These are phyloP conservation scores for Limanda limanda DNA, from an alignment of 2,113 vertebrate species.

Conservation along the genomic window DNA sequence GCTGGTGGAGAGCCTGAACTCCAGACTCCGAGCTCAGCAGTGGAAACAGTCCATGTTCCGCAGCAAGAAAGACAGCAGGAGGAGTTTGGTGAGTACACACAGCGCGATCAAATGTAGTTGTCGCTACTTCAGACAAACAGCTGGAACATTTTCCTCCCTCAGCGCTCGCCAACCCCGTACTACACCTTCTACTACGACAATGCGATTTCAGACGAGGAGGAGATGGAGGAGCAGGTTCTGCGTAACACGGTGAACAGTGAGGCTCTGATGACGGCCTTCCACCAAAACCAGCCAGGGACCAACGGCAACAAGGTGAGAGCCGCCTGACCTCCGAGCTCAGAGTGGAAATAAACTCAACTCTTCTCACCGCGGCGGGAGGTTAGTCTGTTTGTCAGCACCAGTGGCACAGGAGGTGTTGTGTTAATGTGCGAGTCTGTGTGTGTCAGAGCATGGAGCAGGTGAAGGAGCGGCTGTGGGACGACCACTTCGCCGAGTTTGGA, in stretches of 20 bases:
- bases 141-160: not conserved
- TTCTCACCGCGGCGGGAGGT: too few relatives aligned
- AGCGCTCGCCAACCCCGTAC: conserved; percentile 74
- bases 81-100: conserved; percentile 59
- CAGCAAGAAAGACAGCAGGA: conserved; percentile 53
- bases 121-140: too few relatives aligned
- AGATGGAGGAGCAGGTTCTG: conserved; percentile 76
- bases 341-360: too few relatives aligned
- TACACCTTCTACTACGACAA: conserved; percentile 85
- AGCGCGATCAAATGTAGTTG: too few relatives aligned
- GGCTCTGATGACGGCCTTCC: conserved; percentile 86
- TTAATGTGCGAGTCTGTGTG: not conserved
- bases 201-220: conserved; percentile 64
- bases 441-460: conserved; percentile 85
- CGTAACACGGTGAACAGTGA: conserved; percentile 82
- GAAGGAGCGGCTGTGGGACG: conserved; percentile 90
- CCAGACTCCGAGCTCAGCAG: conserved; percentile 81
- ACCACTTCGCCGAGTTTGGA: conserved; percentile 92
- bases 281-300: conserved; percentile 74
- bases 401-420: not conserved
- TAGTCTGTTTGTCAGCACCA: too few relatives aligned
- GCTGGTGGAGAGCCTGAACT: conserved; percentile 87
- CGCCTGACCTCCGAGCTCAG: not conserved
- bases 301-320: conserved; percentile 72
- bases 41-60: conserved; percentile 75